Evolutionary conservation across 2,797 vertebrate species (phyloP).

Genomic region (Sebastolobus alascanus): DNA sequence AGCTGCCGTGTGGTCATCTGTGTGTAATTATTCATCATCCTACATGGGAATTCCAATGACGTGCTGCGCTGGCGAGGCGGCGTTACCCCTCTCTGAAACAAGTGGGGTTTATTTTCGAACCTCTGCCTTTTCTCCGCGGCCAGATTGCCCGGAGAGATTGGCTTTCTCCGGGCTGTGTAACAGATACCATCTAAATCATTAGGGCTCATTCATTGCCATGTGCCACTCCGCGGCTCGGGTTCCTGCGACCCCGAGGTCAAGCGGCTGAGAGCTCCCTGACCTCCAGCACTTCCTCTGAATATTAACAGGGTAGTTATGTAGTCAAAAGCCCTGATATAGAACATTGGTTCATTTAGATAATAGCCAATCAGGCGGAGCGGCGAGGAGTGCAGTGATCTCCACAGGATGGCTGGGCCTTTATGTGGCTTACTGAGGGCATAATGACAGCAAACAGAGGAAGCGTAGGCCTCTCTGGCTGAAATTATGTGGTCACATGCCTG

Average conservation of each 20-base stretch:
- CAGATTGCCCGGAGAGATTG: conserved; percentile 88
- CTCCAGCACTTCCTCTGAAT: conserved; percentile 92
- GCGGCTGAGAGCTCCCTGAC: conserved; percentile 89
- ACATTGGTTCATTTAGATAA: conserved; percentile 88
- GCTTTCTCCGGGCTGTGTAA: conserved; percentile 93
- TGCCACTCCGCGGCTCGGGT: conserved; percentile 93
- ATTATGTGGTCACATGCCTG: conserved; percentile 83
- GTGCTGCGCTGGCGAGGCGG: conserved; percentile 46
- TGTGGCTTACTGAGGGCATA: conserved; percentile 83
- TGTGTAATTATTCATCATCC: conserved; percentile 74
- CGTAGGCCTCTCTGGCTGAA: conserved; percentile 79
- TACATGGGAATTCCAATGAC: conserved; percentile 63
- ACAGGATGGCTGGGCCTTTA: conserved; percentile 76
- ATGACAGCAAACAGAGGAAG: conserved; percentile 86
- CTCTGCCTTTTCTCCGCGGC: conserved; percentile 88
- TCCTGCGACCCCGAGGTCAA: conserved; percentile 90
- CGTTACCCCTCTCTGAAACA: conserved; percentile 66
- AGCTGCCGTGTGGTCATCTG: conserved; percentile 67
- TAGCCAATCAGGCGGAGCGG: conserved; percentile 83
- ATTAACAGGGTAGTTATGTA: conserved; percentile 88
- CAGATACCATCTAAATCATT: conserved; percentile 99
- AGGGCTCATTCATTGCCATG: conserved; percentile 90
- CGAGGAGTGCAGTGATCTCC: conserved; percentile 68
- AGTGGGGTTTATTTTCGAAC: conserved; percentile 79
- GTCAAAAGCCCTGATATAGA: conserved; percentile 90